Evolutionary conservation across 2,888 invertebrate species (phyloP).

Genomic region (Xanthostigma xanthostigma): DNA sequence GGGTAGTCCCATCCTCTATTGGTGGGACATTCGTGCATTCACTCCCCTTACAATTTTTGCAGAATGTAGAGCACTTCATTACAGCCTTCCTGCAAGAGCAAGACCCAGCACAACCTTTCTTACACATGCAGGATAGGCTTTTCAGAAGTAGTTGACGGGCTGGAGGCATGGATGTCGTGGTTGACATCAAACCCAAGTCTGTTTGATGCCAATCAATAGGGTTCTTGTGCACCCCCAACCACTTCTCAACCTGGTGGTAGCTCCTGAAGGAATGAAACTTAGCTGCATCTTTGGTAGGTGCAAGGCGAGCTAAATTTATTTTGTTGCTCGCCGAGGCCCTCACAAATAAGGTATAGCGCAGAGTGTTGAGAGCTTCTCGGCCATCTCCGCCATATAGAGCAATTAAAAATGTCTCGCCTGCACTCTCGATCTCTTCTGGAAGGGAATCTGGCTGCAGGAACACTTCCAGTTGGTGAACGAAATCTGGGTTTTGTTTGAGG

Average conservation of each 20-base stretch:
- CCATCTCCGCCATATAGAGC: not conserved
- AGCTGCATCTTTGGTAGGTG: not conserved
- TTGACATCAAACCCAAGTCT: not conserved
- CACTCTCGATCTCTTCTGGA: not conserved
- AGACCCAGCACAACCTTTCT: too few species aligned
- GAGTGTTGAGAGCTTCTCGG: not conserved
- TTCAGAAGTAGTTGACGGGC: too few species aligned
- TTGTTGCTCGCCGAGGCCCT: not conserved
- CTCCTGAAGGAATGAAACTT: not conserved
- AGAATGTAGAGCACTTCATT: too few species aligned
- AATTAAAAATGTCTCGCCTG: not conserved
- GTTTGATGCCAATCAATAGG: not conserved
- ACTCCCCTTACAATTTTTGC: too few species aligned
- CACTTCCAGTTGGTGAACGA: not conserved
- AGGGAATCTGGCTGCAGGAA: not conserved
- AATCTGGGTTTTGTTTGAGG: not conserved
- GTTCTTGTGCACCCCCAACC: conserved; percentile 5
- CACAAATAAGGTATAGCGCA: not conserved
- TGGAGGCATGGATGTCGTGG: too few species aligned
- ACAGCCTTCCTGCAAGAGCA: too few species aligned
- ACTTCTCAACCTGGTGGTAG: conserved; percentile 8
- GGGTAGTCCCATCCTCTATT: too few species aligned
- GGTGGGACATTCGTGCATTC: too few species aligned
- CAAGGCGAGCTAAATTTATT: not conserved
- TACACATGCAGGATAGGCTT: too few species aligned